Conservation (phyloP, 2,113 vertebrate species). For the Eurystomus gularis region DNA sequence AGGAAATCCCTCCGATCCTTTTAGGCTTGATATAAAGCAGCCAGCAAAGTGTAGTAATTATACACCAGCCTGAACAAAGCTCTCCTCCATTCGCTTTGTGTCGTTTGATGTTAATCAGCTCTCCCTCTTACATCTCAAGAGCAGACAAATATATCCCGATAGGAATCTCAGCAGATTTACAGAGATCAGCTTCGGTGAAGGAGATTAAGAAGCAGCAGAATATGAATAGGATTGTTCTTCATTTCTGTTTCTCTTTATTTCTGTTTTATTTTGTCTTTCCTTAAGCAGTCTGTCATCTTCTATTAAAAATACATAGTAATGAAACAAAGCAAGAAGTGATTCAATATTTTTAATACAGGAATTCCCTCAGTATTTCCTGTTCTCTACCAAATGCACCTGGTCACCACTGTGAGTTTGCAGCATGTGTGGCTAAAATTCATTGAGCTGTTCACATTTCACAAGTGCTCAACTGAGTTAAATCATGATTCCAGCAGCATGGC, state of each 20-base stretch:
- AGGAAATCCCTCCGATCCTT: conserved; percentile 54
- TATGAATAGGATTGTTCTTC: background rate
- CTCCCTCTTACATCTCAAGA: conserved; percentile 45
- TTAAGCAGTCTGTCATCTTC: background rate
- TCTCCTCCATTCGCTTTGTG: background rate
- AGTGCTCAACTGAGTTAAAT: background rate
- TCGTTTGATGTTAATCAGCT: conserved; percentile 15
- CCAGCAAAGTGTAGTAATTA: conserved; percentile 55
- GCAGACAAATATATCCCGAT: conserved; percentile 41
- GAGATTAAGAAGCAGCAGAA: conserved; percentile 9
- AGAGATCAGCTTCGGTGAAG: background rate
- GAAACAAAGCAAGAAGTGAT: background rate
- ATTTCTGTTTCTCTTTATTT: background rate
- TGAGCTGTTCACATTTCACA: background rate
- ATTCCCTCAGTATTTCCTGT: background rate
- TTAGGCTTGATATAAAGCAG: conserved; percentile 44
- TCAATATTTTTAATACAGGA: background rate
- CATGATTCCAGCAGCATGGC: background rate
- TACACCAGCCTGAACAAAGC: conserved; percentile 38
- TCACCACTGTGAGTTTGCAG: background rate
- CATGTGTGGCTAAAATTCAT: background rate
- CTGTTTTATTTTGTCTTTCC: background rate
- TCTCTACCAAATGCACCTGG: background rate
- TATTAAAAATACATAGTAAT: background rate
- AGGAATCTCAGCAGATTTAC: conserved; percentile 40